Evolutionary conservation across 2,888 invertebrate genomes (phyloP).

Genomic region (Mythimna albipuncta): DNA sequence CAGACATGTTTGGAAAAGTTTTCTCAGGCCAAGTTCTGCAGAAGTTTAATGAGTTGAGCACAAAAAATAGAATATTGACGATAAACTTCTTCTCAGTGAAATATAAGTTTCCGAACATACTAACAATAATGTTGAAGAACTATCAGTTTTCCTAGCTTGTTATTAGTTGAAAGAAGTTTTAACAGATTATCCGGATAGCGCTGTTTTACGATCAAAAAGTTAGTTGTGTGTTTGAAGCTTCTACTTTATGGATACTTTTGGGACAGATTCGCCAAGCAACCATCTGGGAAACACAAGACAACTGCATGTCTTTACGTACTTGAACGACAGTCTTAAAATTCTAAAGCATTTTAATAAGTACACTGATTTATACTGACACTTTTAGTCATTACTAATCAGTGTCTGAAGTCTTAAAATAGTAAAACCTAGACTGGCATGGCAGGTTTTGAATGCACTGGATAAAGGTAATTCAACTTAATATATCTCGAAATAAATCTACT

Average conservation of each 20-base stretch:
- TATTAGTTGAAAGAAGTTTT: slow-evolving; percentile 38
- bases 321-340: neutral
- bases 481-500: neutral
- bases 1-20: neutral
- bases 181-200: slow-evolving; percentile 13
- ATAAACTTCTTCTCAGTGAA: slow-evolving; percentile 1
- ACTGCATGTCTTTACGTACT: neutral
- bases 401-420: neutral
- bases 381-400: no score
- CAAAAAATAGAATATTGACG: slow-evolving; percentile 1
- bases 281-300: neutral
- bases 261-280: neutral
- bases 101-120: slow-evolving; percentile 20
- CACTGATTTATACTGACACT: neutral
- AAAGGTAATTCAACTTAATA: neutral
- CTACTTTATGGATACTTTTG: neutral
- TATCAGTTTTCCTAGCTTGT: slow-evolving; percentile 36
- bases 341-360: neutral
- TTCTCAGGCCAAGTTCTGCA: no score
- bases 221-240: slow-evolving; percentile 1
- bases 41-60: neutral
- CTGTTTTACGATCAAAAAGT: slow-evolving; percentile 16
- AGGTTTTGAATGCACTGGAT: no score
- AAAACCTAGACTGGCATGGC: neutral
- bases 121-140: slow-evolving; percentile 19